Evolutionary conservation across 2,888 invertebrate species (phyloP), one percentile per base, ranked within the genome.

Genomic region (Leptinotarsa juncta): DNA sequence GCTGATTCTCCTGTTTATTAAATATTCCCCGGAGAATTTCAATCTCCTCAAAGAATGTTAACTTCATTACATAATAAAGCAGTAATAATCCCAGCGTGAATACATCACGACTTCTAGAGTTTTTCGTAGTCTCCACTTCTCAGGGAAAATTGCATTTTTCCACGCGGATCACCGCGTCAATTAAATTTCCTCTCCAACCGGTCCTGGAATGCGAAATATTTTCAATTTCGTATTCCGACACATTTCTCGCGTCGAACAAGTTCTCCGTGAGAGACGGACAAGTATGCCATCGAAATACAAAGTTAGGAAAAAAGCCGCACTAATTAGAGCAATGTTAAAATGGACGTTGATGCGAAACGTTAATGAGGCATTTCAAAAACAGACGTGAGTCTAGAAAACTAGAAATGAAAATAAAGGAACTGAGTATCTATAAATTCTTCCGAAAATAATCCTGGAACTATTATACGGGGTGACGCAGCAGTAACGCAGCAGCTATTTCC

Each of bases 121-220:
- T n/a, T 32, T 62, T 32, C 12, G n/a, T 62, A 32, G n/a, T 5
- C 62, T 32, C 26, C 5, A 20, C 16, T 62, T 26, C 62, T 10
- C n/a, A n/a, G 18, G 18, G n/a, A 62, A 32, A 42, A 62, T 62
- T 62, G 62, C 62, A 62, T 62, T 62, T 62, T 62, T 62, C 32
- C 7, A 42, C n/a, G 62, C 42, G n/a, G n/a, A 32, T 32, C 62
- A 62, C 26, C 42, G 42, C 42, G 5, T 62, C 32, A 42, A 62
- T 62, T 62, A 62, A 62, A 23, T 57, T 32, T 62, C 42, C 62
- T 32, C 4, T 15, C 62, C 42, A n/a, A n/a, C 62, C 62, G 62
- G 62, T 32, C 62, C 62, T 62, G 62, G 62, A 62, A 62, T 62
- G 62, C 32, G n/a, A n/a, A 26, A 62, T 62, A 62, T 62, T 62